Conservation (phyloP, 2,113 vertebrate species). For the Irena cyanogastra region DNA sequence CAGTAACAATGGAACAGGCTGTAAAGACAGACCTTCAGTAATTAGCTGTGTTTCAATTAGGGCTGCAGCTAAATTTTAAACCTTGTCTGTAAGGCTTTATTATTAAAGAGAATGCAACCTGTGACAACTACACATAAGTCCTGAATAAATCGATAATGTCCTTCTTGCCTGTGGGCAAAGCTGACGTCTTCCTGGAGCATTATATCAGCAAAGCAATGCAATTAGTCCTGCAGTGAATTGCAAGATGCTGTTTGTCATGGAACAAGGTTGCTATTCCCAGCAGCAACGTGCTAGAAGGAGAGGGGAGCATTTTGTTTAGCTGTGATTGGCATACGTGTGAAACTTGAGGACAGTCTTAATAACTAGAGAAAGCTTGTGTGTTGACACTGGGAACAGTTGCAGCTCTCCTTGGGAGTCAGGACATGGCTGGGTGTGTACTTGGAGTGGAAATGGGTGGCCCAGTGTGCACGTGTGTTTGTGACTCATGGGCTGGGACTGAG, state of each 20-base stretch:
- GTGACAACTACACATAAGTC: background rate
- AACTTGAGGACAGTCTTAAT: background rate
- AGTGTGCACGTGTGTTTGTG: rapidly evolving
- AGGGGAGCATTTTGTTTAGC: background rate
- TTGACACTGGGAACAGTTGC: background rate
- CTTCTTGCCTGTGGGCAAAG: slow-evolving; percentile 34
- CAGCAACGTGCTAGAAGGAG: background rate
- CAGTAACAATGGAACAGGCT: background rate
- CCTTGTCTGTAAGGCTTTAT: slow-evolving; percentile 1
- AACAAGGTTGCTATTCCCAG: slow-evolving; percentile 5
- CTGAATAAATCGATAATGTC: slow-evolving; percentile 30
- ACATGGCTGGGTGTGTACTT: background rate
- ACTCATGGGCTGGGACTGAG: background rate
- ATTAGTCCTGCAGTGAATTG: slow-evolving; percentile 22
- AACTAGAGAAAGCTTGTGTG: background rate
- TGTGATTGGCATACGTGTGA: background rate
- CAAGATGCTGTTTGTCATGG: slow-evolving; percentile 14
- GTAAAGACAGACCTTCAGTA: slow-evolving; percentile 2
- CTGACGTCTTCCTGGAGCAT: background rate
- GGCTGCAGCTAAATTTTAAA: slow-evolving; percentile 24
- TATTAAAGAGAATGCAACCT: slow-evolving; percentile 48
- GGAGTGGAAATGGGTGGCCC: background rate
- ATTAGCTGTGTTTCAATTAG: slow-evolving; percentile 55
- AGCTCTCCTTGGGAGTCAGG: background rate
- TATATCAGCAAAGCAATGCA: background rate